Evolutionary conservation across 2,797 vertebrate genomes (phyloP), one percentile per base, ranked within the genome.

Genomic region (Microctenopoma steveboyesi): DNA sequence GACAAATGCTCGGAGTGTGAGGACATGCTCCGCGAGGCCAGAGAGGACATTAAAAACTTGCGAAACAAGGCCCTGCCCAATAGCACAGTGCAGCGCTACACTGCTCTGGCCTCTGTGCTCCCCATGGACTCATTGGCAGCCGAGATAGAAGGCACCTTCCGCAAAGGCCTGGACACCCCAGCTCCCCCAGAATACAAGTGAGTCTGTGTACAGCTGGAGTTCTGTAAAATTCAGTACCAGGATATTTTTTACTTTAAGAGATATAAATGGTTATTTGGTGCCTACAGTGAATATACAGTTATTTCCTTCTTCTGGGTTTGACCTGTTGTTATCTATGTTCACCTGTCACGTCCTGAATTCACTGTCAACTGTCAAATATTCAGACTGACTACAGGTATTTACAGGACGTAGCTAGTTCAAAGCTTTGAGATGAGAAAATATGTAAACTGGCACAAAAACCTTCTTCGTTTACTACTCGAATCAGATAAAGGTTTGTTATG

Each of bases 41-140:
- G 79, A 81, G 94, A 96, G 86, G 96, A 96, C 88, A 93, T 94
- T 2, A 97, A 96, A 91, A 94, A 90, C 86, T 89, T 95, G 66
- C 88, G 93, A 7, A 95, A 95, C 78, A 95, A 94, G 76, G 95
- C 85, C 63, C 78, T 95, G 1, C 95, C 95, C 40, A 93, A 94
- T 78, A 94, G 95, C 85, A 96, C 94, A 0, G 92, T 97, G 78
- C 93, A 95, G 87, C 93, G 93, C 46, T 97, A 95, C 87, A 91
- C 94, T 1, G 81, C 94, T 0, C 69, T 94, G 50, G 91, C 93
- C 40, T 93, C 93, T 0, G 91, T 95, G 0, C 89, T 96, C 52
- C 96, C 97, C 59, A 88, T 96, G 96, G 95, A 96, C 89, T 95
- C 95, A 0, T 89, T 97, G 84, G 95, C 95, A 0, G 95, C 96